Percentiles rank a stretch among this genome's conserved stretches.
phyloP scores from a whole-genome alignment of 1,140 invertebrate species.

The Leptinotarsa lineolata region DNA sequence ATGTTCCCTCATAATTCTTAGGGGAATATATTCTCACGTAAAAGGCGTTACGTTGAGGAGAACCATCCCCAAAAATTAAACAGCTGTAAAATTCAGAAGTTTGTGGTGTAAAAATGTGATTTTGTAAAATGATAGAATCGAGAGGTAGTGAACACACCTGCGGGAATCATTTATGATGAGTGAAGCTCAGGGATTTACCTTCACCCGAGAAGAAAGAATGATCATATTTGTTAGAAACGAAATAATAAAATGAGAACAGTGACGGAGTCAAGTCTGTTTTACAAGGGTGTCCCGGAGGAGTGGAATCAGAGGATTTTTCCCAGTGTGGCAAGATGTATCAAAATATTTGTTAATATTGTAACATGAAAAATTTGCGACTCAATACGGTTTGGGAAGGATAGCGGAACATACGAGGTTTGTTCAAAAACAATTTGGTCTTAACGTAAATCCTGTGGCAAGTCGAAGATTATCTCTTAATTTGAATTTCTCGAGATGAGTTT shows the following conservation, averaged over 20 bases:
- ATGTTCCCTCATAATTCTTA: conserved; percentile 10
- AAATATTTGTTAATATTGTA: too few species aligned
- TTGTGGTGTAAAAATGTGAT: conserved; percentile 40
- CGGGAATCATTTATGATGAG: conserved; percentile 31
- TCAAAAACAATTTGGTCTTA: too few species aligned
- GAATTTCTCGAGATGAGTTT: too few species aligned
- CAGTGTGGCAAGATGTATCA: too few species aligned
- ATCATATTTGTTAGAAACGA: conserved; percentile 12
- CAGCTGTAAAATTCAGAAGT: conserved; percentile 41
- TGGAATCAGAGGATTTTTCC: not conserved
- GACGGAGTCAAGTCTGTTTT: not conserved
- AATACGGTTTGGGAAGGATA: too few species aligned
- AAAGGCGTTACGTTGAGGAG: conserved; percentile 31
- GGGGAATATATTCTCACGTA: conserved; percentile 28
- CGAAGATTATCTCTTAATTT: too few species aligned
- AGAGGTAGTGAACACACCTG: conserved; percentile 31
- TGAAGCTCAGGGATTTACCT: conserved; percentile 20
- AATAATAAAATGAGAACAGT: not conserved
- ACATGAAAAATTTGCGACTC: too few species aligned
- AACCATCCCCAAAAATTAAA: conserved; percentile 37
- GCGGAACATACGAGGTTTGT: too few species aligned
- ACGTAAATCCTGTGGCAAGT: too few species aligned
- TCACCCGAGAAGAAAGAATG: conserved; percentile 17
- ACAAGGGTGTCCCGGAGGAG: too few species aligned
- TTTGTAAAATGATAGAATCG: conserved; percentile 35